Percentiles rank a stretch among this genome's conserved stretches.
phyloP scores from a whole-genome alignment of 2,888 invertebrate genomes.

The Drosophila kanekoi region DNA sequence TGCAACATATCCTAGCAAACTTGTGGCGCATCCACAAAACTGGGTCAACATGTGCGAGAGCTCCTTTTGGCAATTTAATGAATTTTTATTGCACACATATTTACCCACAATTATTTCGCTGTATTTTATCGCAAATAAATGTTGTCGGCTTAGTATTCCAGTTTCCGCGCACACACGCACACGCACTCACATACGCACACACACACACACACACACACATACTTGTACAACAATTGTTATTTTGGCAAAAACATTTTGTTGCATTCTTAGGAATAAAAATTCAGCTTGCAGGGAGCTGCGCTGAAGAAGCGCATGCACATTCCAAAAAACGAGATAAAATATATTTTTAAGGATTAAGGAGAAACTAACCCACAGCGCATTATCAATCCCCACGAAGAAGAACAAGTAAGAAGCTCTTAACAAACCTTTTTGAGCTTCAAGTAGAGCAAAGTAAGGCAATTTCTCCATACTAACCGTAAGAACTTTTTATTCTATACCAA shows the following conservation, averaged over 20 bases:
- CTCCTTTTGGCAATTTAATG: constrained; percentile 41
- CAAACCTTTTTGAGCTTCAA: background rate
- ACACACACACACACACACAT: background rate
- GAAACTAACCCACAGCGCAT: too few relatives aligned
- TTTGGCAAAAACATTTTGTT: constrained; percentile 14
- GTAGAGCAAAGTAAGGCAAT: background rate
- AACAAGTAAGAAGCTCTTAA: too few relatives aligned
- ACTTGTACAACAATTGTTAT: background rate
- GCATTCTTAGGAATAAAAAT: constrained; percentile 20
- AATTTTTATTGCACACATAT: constrained; percentile 61
- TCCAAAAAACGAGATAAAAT: background rate
- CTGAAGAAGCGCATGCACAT: background rate
- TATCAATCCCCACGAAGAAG: too few relatives aligned
- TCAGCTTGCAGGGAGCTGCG: constrained; percentile 2
- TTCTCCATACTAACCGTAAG: background rate
- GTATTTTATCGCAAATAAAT: constrained; percentile 50
- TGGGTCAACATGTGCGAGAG: constrained; percentile 43
- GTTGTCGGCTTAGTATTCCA: constrained; percentile 37
- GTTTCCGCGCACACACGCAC: constrained; percentile 6
- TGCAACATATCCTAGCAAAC: constrained; percentile 19
- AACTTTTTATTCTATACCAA: too few relatives aligned
- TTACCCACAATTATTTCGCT: constrained; percentile 56
- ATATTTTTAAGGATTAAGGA: background rate
- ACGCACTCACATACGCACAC: constrained; percentile 1
- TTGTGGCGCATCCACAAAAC: constrained; percentile 28